These are phyloP conservation scores for Cancer borealis DNA, from an alignment of 2,888 invertebrate genomes.

Conservation along the genomic window DNA sequence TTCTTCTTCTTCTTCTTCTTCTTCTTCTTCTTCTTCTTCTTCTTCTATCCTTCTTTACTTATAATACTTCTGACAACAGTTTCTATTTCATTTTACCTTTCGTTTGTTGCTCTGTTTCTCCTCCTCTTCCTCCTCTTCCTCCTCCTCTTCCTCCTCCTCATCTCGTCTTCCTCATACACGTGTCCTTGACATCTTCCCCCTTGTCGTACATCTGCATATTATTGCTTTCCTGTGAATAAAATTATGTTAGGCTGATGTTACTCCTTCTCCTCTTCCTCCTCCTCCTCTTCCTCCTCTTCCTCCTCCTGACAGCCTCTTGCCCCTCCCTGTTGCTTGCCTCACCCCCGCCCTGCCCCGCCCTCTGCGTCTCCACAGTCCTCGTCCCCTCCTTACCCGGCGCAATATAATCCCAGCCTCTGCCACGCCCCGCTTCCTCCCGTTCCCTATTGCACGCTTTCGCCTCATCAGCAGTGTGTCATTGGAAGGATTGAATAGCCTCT, in stretches of 20 bases:
- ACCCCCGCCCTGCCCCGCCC: neutral
- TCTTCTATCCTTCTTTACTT: neutral
- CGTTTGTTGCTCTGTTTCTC: neutral
- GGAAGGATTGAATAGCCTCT: too few species aligned
- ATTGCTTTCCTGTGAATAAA: constrained; percentile 26
- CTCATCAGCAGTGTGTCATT: neutral
- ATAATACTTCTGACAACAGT: too few species aligned
- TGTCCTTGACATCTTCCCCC: constrained; percentile 17
- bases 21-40: neutral
- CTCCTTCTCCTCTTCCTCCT: neutral
- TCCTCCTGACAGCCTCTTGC: neutral
- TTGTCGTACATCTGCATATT: constrained; percentile 13
- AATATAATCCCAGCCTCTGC: neutral
- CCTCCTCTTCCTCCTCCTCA: neutral
- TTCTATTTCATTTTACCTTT: neutral
- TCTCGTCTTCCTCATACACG: too few species aligned
- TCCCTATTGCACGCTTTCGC: neutral
- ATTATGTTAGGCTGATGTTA: neutral
- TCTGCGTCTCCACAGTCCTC: neutral
- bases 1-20: neutral
- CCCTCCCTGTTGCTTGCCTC: neutral
- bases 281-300: neutral
- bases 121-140: neutral
- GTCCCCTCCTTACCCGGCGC: neutral
- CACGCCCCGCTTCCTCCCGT: neutral